These are phyloP conservation scores for Tribolium freemani DNA, from an alignment of 2,888 invertebrate species.

Conservation along the genomic window DNA sequence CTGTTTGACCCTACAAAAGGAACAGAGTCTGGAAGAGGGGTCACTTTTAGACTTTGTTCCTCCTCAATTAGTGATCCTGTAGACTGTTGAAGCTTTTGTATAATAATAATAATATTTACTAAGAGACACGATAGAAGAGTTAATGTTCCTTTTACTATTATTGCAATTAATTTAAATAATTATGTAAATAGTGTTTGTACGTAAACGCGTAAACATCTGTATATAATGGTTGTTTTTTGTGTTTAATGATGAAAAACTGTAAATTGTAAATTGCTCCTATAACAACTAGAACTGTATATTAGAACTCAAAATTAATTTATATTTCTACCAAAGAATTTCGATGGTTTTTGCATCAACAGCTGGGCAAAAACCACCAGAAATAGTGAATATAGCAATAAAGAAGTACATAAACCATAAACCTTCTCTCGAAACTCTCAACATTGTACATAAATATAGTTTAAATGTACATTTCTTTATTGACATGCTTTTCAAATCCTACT, in stretches of 20 bases:
- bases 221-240: conserved; percentile 37
- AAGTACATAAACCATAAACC: not conserved
- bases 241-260: conserved; percentile 34
- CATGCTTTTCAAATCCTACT: not conserved
- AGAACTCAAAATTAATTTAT: conserved; percentile 40
- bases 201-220: conserved; percentile 29
- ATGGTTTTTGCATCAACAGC: conserved; percentile 31
- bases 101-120: conserved; percentile 7
- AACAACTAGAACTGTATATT: conserved; percentile 32
- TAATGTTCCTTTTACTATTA: conserved; percentile 43
- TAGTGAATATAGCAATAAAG: conserved; percentile 31
- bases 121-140: conserved; percentile 33
- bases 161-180: conserved; percentile 33
- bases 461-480: conserved; percentile 21
- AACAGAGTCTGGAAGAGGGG: not conserved
- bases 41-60: not conserved
- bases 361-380: conserved; percentile 27
- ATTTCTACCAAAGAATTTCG: conserved; percentile 43
- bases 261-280: conserved; percentile 40
- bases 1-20: not conserved
- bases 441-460: conserved; percentile 21
- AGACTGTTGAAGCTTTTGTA: conserved; percentile 36
- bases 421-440: conserved; percentile 4
- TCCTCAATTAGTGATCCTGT: conserved; percentile 17
- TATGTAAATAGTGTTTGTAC: conserved; percentile 40